Evolutionary conservation across 2,113 vertebrate genomes (phyloP).

Genomic region (Calonectris borealis): DNA sequence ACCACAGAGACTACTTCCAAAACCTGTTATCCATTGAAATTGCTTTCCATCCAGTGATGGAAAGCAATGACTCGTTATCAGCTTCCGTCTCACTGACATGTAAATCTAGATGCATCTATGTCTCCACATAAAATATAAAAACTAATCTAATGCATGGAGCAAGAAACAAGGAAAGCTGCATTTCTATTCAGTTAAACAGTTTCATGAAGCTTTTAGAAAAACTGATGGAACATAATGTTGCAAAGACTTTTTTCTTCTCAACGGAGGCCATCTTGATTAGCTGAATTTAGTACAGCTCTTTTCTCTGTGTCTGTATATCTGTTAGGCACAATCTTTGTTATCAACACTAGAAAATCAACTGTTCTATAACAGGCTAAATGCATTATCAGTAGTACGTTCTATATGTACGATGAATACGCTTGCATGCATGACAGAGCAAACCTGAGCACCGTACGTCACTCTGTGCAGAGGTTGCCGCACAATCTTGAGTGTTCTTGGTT

Average conservation of each 20-base stretch:
- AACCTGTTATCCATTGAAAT: background rate
- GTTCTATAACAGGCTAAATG: background rate
- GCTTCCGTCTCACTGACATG: background rate
- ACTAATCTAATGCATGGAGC: background rate
- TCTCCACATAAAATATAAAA: background rate
- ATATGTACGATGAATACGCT: background rate
- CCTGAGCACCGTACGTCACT: background rate
- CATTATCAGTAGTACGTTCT: background rate
- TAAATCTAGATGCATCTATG: background rate
- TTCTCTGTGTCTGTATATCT: background rate
- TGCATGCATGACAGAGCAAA: background rate
- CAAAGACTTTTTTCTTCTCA: background rate
- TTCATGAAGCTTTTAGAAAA: background rate
- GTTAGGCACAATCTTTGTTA: background rate
- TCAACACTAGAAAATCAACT: background rate
- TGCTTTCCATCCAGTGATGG: background rate
- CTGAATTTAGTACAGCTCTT: background rate
- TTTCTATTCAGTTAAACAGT: background rate
- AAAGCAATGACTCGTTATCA: background rate
- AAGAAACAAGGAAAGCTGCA: background rate
- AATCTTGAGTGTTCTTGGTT: background rate
- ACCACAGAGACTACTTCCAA: background rate
- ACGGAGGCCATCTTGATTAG: background rate
- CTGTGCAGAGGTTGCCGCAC: background rate
- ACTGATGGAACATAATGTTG: background rate